A percentile compares a stretch with the other conserved stretches of the same genome.
Conservation (phyloP, 2,888 invertebrate genomes). For the Cybosia mesomella region DNA sequence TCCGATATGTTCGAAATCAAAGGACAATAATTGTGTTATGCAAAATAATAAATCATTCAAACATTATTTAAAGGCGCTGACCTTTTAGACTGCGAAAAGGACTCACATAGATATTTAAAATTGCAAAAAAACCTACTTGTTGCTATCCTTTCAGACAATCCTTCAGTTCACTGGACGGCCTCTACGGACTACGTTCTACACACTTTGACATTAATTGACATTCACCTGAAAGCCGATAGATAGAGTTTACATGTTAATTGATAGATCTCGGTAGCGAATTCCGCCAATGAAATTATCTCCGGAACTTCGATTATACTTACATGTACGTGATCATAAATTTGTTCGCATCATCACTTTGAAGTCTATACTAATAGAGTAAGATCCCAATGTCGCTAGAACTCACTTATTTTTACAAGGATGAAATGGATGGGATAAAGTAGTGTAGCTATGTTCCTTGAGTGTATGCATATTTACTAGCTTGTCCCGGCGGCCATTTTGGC, state of each 20-base stretch:
- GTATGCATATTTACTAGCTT: no score
- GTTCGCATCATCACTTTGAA: not conserved
- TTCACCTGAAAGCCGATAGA: conserved; percentile 76
- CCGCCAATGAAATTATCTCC: conserved; percentile 50
- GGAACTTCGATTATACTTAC: conserved; percentile 42
- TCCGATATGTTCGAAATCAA: no score
- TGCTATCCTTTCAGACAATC: conserved; percentile 49
- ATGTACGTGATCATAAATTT: conserved; percentile 12
- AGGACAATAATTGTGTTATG: no score
- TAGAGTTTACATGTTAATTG: conserved; percentile 78
- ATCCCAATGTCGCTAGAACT: no score
- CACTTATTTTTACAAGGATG: no score
- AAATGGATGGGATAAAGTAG: no score
- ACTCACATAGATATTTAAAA: no score
- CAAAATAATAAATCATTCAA: no score
- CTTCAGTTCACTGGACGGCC: conserved; percentile 52
- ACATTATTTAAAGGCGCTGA: no score
- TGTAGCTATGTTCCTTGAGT: no score
- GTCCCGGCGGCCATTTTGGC: no score
- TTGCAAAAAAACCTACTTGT: conserved; percentile 50
- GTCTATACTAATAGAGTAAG: conserved; percentile 5
- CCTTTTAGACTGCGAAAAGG: no score
- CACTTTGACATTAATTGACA: conserved; percentile 76
- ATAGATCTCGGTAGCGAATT: conserved; percentile 73
- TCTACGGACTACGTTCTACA: conserved; percentile 60